These are phyloP conservation scores for Lacanobia oleracea DNA, from an alignment of 2,888 invertebrate genomes.

Conservation along the genomic window DNA sequence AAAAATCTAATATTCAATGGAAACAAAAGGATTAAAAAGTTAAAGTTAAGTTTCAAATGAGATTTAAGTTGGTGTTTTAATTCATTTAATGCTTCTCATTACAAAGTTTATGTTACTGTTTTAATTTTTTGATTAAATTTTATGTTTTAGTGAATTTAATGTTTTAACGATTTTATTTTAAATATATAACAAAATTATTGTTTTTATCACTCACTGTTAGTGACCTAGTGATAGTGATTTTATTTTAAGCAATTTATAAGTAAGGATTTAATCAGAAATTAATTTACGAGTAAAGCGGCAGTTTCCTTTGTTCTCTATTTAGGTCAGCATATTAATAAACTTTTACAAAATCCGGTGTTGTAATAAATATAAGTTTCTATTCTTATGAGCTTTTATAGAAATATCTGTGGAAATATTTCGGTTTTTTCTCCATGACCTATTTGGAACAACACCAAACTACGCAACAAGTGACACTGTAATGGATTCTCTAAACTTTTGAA, in stretches of 20 bases:
- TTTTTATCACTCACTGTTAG: too few relatives aligned
- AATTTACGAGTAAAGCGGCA: too few relatives aligned
- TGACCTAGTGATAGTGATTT: too few relatives aligned
- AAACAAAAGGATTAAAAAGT: not conserved
- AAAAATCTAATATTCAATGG: not conserved
- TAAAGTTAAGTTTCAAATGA: not conserved
- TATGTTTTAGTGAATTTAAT: too few relatives aligned
- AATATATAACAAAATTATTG: too few relatives aligned
- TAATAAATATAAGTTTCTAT: slow-evolving; percentile 16
- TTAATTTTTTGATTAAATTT: too few relatives aligned
- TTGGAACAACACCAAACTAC: slow-evolving; percentile 60
- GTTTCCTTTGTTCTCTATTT: slow-evolving; percentile 4
- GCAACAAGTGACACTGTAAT: slow-evolving; percentile 63
- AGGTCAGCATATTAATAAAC: not conserved
- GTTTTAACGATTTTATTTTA: not conserved
- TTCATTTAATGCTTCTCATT: not conserved
- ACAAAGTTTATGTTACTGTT: too few relatives aligned
- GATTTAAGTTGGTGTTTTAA: not conserved
- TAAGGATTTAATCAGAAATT: too few relatives aligned
- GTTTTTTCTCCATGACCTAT: slow-evolving; percentile 52
- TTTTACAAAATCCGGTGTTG: slow-evolving; percentile 7
- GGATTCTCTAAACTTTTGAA: slow-evolving; percentile 43
- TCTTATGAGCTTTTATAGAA: slow-evolving; percentile 27
- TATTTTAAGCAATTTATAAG: too few relatives aligned
- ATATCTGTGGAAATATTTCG: slow-evolving; percentile 30